These are phyloP conservation scores for Varanus salvator DNA, from an alignment of 2,113 vertebrate species.

Conservation along the genomic window DNA sequence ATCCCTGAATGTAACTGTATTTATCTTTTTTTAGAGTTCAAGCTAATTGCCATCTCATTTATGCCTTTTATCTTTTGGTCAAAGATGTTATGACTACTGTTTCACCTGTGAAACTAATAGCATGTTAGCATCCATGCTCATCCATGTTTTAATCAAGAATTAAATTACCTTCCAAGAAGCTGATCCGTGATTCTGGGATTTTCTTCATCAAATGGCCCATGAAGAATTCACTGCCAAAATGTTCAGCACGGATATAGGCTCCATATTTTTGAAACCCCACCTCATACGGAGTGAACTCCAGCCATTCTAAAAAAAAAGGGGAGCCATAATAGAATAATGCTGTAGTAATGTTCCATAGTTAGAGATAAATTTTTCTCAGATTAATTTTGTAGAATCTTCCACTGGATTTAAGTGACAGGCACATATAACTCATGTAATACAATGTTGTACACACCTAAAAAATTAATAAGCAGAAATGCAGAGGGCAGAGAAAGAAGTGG, in stretches of 20 bases:
- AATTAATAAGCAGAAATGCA: no score
- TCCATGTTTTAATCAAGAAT: neutral
- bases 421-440: neutral
- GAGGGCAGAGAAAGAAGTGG: no score
- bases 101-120: neutral
- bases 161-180: conserved; percentile 83
- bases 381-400: neutral
- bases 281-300: conserved; percentile 92
- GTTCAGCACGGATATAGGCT: conserved; percentile 78
- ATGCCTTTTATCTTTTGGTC: neutral
- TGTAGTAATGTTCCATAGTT: neutral
- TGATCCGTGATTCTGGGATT: conserved; percentile 82
- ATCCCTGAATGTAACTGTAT: neutral
- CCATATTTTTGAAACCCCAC: conserved; percentile 88
- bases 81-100: neutral
- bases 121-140: neutral
- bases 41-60: neutral
- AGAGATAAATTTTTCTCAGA: neutral
- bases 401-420: neutral
- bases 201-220: conserved; percentile 85
- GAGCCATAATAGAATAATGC: neutral
- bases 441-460: neutral
- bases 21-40: neutral
- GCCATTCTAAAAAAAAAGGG: conserved; percentile 80
- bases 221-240: conserved; percentile 89